Evolutionary conservation across 2,797 vertebrate genomes (phyloP).

Genomic region (Enteromius argenteus): DNA sequence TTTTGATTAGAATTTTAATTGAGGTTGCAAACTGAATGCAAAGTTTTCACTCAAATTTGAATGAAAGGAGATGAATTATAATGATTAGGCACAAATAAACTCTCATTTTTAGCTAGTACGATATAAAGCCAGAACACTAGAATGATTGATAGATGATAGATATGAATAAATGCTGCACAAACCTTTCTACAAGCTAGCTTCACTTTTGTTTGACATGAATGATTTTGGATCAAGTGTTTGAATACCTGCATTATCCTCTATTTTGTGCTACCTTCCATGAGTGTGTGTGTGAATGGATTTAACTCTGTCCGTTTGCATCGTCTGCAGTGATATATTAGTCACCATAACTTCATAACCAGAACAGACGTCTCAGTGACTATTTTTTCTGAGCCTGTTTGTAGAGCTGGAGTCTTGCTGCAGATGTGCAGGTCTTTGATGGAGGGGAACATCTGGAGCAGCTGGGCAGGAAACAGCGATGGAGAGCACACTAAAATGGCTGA

Average conservation of each 20-base stretch:
- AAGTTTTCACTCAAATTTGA: background rate
- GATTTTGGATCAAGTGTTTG: background rate
- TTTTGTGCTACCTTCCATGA: background rate
- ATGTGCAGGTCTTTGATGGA: slow-evolving; percentile 20
- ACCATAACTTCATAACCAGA: background rate
- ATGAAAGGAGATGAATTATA: background rate
- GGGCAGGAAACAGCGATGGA: background rate
- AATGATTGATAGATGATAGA: background rate
- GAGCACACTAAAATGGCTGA: background rate
- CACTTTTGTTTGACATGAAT: background rate
- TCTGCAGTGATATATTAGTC: background rate
- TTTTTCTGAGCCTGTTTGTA: background rate
- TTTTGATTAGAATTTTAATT: background rate
- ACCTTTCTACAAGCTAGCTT: background rate
- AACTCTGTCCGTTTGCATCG: background rate
- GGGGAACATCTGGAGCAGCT: slow-evolving; percentile 36
- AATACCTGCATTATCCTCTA: background rate
- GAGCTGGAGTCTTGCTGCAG: slow-evolving; percentile 20
- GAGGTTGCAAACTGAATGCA: background rate
- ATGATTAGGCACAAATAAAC: background rate
- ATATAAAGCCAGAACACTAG: background rate
- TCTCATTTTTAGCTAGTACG: background rate
- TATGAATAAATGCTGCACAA: background rate
- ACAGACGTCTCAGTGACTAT: background rate
- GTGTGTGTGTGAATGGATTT: background rate